Percentiles rank a stretch among this genome's conserved stretches.
Conservation (phyloP, 1,140 invertebrate species). For the Tenebrio molitor region DNA sequence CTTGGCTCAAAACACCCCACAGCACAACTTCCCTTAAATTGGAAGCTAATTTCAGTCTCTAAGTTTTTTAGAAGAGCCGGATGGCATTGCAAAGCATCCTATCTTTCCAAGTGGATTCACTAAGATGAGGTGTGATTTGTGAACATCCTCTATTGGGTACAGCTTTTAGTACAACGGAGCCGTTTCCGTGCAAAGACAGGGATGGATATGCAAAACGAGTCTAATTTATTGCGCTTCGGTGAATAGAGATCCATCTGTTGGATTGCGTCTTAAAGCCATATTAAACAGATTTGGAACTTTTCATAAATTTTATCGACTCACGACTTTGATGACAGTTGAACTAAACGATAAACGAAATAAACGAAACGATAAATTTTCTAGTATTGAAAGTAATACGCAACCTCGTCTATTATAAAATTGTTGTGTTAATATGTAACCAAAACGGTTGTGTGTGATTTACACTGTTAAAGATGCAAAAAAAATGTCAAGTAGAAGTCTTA, state of each 20-base stretch:
- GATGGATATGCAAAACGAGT: slow-evolving; percentile 18
- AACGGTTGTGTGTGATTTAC: too few relatives aligned
- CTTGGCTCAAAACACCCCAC: too few relatives aligned
- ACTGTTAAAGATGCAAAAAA: too few relatives aligned
- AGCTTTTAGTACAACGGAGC: background rate
- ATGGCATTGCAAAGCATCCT: background rate
- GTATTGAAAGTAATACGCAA: too few relatives aligned
- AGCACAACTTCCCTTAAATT: too few relatives aligned
- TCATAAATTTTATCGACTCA: slow-evolving; percentile 5
- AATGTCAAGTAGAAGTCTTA: too few relatives aligned
- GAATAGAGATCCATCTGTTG: slow-evolving; percentile 10
- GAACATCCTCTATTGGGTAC: slow-evolving; percentile 6
- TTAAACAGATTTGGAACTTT: slow-evolving; percentile 16
- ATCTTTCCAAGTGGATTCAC: background rate
- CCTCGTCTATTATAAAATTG: too few relatives aligned
- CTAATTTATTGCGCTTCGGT: slow-evolving; percentile 19
- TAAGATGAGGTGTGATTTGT: background rate
- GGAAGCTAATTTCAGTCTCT: too few relatives aligned
- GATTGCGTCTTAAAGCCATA: background rate
- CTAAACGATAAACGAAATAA: too few relatives aligned
- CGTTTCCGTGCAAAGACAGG: background rate
- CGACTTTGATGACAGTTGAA: slow-evolving; percentile 2
- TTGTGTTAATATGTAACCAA: too few relatives aligned
- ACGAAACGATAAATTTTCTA: too few relatives aligned
- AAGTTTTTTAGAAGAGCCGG: background rate